Evolutionary conservation across 2,888 invertebrate species (phyloP).

Genomic region (Nysson spinosus): DNA sequence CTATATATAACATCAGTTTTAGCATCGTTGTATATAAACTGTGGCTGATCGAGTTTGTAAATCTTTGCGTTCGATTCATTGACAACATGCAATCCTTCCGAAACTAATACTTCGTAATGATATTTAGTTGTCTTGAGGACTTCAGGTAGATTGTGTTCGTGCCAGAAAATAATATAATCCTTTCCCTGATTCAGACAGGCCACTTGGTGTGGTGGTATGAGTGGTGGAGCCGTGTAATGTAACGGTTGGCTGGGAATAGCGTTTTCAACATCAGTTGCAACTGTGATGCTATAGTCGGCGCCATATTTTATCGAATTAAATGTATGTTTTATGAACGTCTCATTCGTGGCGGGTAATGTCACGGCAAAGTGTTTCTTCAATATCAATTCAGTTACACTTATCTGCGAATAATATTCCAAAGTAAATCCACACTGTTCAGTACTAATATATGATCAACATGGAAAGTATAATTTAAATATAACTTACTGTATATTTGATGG

Average conservation of each 20-base stretch:
- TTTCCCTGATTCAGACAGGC: conserved; percentile 81
- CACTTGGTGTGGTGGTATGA: conserved; percentile 83
- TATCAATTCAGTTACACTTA: conserved; percentile 79
- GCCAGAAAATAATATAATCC: conserved; percentile 84
- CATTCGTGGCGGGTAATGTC: conserved; percentile 78
- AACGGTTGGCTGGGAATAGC: conserved; percentile 79
- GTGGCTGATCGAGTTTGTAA: conserved; percentile 79
- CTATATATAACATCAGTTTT: conserved; percentile 80
- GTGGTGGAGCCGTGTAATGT: conserved; percentile 79
- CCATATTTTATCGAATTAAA: conserved; percentile 80
- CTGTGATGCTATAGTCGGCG: conserved; percentile 79
- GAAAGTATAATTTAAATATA: neutral
- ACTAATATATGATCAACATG: neutral
- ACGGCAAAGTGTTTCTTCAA: conserved; percentile 77
- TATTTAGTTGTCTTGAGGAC: conserved; percentile 72
- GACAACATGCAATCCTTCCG: conserved; percentile 79
- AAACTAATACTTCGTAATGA: conserved; percentile 84
- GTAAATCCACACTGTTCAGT: neutral
- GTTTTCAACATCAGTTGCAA: conserved; percentile 77
- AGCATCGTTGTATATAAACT: conserved; percentile 79
- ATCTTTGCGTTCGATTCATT: conserved; percentile 76
- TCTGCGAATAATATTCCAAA: conserved; percentile 66
- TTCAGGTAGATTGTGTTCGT: conserved; percentile 77
- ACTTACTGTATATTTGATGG: conserved; percentile 82
- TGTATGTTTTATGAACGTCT: conserved; percentile 78